Percentiles rank a stretch among this genome's conserved stretches.
Evolutionary conservation across 2,888 invertebrate genomes (phyloP).

Genomic region (Drosophila prostipennis): DNA sequence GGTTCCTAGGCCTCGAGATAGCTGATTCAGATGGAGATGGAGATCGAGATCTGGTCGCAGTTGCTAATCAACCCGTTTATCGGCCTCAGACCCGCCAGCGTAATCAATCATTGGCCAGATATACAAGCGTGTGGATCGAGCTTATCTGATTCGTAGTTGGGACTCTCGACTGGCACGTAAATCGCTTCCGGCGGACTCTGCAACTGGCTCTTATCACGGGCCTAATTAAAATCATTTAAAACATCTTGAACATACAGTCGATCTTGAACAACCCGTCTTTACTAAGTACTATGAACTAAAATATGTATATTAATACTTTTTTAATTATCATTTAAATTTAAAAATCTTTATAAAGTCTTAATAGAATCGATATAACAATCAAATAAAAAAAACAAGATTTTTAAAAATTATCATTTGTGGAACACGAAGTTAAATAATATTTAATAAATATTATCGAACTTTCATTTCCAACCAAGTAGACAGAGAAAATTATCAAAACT

Average conservation of each 20-base stretch:
- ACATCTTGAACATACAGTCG: not conserved
- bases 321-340: no score
- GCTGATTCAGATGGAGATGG: slow-evolving; percentile 15
- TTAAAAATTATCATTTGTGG: no score
- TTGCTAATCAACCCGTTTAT: slow-evolving; percentile 50
- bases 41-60: slow-evolving; percentile 40
- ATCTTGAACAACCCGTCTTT: not conserved
- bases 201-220: slow-evolving; percentile 25
- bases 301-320: no score
- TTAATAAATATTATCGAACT: no score
- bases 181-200: slow-evolving; percentile 37
- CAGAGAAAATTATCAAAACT: no score
- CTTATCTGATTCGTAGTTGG: slow-evolving; percentile 39
- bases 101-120: slow-evolving; percentile 44
- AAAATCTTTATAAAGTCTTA: no score
- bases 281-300: not conserved
- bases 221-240: slow-evolving; percentile 25
- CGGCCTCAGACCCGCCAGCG: slow-evolving; percentile 31
- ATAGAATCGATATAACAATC: no score
- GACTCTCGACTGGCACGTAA: slow-evolving; percentile 33
- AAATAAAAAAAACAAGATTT: no score
- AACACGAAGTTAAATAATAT: no score
- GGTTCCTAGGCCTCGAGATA: slow-evolving; percentile 31
- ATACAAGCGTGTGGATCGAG: slow-evolving; percentile 36
- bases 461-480: no score